A percentile compares a stretch with the other conserved stretches of the same genome.
phyloP scores from a whole-genome alignment of 2,888 invertebrate species.

The Apantesis nais region DNA sequence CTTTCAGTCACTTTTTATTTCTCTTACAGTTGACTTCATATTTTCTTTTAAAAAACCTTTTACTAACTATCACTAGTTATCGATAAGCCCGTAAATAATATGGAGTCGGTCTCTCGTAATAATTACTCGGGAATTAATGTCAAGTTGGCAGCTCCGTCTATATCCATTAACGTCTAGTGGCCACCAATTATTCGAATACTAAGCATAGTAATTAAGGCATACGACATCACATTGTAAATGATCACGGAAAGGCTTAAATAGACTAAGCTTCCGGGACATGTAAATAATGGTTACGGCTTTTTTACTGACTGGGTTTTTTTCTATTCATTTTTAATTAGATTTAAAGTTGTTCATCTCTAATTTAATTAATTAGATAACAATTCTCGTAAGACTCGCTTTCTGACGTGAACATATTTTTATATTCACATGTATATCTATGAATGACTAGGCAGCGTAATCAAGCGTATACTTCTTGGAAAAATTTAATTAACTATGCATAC shows the following conservation, averaged over 20 bases:
- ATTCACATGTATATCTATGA: neutral
- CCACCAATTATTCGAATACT: slow-evolving; percentile 16
- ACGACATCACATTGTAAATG: slow-evolving; percentile 2
- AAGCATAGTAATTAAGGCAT: slow-evolving; percentile 19
- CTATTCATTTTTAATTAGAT: too few species aligned
- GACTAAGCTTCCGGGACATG: neutral
- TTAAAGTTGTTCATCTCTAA: too few species aligned
- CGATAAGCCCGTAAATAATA: neutral
- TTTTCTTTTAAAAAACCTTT: neutral
- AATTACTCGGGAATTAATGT: slow-evolving; percentile 3
- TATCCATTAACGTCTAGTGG: slow-evolving; percentile 17
- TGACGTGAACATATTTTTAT: neutral
- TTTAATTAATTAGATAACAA: too few species aligned
- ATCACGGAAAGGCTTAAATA: neutral
- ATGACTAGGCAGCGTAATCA: neutral
- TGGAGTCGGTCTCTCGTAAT: neutral
- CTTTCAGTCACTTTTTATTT: too few species aligned
- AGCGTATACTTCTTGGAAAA: too few species aligned
- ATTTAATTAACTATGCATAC: too few species aligned
- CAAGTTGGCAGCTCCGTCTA: slow-evolving; percentile 1
- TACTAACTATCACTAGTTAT: neutral
- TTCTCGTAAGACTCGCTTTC: neutral
- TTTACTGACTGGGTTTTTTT: too few species aligned
- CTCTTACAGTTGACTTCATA: neutral
- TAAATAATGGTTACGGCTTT: neutral